phyloP scores from a whole-genome alignment of 2,888 invertebrate genomes.

The Coenonympha arcania region DNA sequence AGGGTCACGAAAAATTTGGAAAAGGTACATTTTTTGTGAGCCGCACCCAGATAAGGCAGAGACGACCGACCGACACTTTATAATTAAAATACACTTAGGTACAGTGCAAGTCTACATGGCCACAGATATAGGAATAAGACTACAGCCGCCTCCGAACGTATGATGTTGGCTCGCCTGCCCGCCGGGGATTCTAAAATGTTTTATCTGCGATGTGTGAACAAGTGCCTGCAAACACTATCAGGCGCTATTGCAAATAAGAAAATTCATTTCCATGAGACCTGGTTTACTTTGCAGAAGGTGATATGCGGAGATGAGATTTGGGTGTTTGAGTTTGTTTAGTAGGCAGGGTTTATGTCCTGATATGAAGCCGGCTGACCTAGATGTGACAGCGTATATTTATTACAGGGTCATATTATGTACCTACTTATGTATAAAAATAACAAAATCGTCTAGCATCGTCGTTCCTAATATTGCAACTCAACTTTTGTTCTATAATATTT shows the following conservation, averaged over 20 bases:
- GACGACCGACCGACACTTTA: constrained; percentile 45
- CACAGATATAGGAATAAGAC: constrained; percentile 10
- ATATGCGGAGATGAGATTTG: neutral
- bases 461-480: too few species aligned
- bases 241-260: constrained; percentile 36
- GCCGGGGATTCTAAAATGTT: constrained; percentile 15
- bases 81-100: constrained; percentile 36
- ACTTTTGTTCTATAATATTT: too few species aligned
- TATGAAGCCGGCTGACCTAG: neutral
- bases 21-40: too few species aligned
- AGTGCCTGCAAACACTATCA: constrained; percentile 40
- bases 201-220: constrained; percentile 34
- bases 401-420: too few species aligned
- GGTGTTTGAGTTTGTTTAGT: constrained; percentile 5
- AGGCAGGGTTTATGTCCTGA: neutral
- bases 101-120: constrained; percentile 11
- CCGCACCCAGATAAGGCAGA: constrained; percentile 59
- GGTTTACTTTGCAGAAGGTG: constrained; percentile 4
- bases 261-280: constrained; percentile 6
- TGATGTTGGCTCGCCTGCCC: constrained; percentile 14
- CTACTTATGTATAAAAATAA: too few species aligned
- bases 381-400: neutral
- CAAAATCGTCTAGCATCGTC: too few species aligned
- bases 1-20: too few species aligned
- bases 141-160: constrained; percentile 10